Percentiles rank a stretch among this genome's conserved stretches.
Evolutionary conservation across 2,888 invertebrate genomes (phyloP).

Genomic region (Hypercompe scribonia): DNA sequence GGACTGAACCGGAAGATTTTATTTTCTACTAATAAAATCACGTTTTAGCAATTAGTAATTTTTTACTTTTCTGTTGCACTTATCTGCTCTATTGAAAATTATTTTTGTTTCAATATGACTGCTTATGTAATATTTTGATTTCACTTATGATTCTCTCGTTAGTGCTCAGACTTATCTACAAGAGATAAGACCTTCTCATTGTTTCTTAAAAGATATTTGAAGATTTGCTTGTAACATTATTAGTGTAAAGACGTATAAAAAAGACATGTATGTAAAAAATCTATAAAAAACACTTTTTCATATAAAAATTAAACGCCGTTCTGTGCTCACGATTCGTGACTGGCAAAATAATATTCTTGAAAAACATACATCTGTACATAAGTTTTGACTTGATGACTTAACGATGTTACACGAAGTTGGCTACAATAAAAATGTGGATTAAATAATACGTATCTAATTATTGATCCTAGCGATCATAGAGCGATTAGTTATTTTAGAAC

Average conservation of each 20-base stretch:
- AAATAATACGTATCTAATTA: not conserved
- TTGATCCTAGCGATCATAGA: too few relatives aligned
- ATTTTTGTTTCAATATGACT: not conserved
- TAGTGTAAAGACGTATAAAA: not conserved
- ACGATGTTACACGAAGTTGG: not conserved
- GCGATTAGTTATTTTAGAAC: not conserved
- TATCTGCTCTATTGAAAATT: not conserved
- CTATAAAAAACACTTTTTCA: too few relatives aligned
- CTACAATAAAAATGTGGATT: not conserved
- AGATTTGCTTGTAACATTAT: not conserved
- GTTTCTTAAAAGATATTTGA: not conserved
- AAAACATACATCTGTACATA: not conserved
- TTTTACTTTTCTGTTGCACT: too few relatives aligned
- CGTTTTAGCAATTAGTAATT: too few relatives aligned
- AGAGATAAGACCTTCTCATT: not conserved
- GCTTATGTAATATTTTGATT: not conserved
- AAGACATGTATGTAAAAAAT: not conserved
- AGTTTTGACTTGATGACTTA: not conserved
- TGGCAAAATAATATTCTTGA: not conserved
- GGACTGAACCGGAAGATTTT: too few relatives aligned
- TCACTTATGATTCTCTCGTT: not conserved
- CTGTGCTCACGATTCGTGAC: not conserved
- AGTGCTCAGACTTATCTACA: not conserved
- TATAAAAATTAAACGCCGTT: not conserved
- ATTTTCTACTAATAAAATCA: too few relatives aligned